Conservation (phyloP, 2,113 vertebrate species). For the Pterocles burchelli region DNA sequence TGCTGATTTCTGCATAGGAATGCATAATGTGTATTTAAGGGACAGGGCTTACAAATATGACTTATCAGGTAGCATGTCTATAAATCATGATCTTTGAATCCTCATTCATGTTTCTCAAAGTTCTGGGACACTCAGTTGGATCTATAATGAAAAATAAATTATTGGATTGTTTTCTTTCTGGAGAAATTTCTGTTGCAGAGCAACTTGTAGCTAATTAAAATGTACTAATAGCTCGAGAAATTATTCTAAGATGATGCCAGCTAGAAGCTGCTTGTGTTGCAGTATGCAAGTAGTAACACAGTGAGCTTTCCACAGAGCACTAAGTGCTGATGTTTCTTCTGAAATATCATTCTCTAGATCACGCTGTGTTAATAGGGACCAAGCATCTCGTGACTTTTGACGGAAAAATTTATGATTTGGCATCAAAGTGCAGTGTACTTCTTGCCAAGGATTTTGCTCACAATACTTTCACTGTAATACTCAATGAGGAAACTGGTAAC, state of each 20-base stretch:
- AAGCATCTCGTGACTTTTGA: constrained; percentile 84
- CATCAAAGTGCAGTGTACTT: constrained; percentile 73
- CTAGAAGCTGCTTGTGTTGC: neutral
- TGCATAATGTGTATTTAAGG: neutral
- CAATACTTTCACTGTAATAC: constrained; percentile 71
- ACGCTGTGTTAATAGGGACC: constrained; percentile 80
- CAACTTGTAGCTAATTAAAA: neutral
- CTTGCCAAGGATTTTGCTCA: constrained; percentile 77
- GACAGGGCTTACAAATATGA: neutral
- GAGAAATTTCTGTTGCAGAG: neutral
- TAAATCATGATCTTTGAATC: neutral
- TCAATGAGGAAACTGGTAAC: constrained; percentile 37
- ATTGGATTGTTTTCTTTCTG: neutral
- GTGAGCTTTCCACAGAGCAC: no score
- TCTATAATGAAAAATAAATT: neutral
- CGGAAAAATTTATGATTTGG: constrained; percentile 77
- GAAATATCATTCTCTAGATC: constrained; percentile 70
- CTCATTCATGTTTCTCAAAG: neutral
- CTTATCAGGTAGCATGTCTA: neutral
- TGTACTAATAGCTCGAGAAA: neutral
- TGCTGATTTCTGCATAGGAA: neutral
- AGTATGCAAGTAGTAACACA: neutral
- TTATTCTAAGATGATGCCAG: neutral
- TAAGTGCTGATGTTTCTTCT: neutral
- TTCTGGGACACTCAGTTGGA: neutral